These are phyloP conservation scores for Drosophila ustulata DNA, from an alignment of 2,888 invertebrate genomes.

Conservation along the genomic window DNA sequence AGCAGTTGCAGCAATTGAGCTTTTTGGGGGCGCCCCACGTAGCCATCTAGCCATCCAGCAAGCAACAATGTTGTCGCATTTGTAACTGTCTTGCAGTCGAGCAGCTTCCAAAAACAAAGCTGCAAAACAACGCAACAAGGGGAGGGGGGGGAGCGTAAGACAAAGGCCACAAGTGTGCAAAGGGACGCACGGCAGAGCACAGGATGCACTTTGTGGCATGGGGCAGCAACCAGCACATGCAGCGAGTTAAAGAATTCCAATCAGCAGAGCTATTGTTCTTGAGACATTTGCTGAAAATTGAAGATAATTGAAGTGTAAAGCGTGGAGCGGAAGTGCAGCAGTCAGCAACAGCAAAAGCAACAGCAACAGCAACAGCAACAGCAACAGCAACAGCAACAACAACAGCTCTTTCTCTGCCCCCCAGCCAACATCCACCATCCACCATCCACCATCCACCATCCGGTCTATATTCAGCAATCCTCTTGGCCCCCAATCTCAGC, in stretches of 20 bases:
- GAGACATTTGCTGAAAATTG: conserved; percentile 81
- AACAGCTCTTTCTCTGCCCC: conserved; percentile 6
- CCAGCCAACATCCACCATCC: conserved; percentile 4
- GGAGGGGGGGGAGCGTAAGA: conserved; percentile 35
- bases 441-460: conserved; percentile 5
- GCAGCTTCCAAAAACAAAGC: conserved; percentile 55
- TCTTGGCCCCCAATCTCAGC: conserved; percentile 1
- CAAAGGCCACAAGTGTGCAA: conserved; percentile 50
- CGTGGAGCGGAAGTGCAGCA: conserved; percentile 76
- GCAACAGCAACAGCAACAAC: conserved; percentile 1
- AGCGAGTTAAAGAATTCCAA: conserved; percentile 80
- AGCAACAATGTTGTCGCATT: conserved; percentile 78
- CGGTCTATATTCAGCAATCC: conserved; percentile 34
- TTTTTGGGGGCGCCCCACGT: conserved; percentile 33
- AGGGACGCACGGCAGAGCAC: conserved; percentile 10
- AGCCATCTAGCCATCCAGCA: background rate
- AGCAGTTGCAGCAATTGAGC: conserved; percentile 59
- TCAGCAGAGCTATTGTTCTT: conserved; percentile 80
- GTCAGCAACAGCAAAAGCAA: conserved; percentile 64
- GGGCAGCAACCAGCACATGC: conserved; percentile 61
- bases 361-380: conserved; percentile 5
- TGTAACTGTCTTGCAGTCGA: conserved; percentile 74
- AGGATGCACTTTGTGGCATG: conserved; percentile 44
- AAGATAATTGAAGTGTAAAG: conserved; percentile 82
- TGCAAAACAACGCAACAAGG: conserved; percentile 23